phyloP scores from a whole-genome alignment of 1,140 invertebrate species.

The Maconellicoccus hirsutus region DNA sequence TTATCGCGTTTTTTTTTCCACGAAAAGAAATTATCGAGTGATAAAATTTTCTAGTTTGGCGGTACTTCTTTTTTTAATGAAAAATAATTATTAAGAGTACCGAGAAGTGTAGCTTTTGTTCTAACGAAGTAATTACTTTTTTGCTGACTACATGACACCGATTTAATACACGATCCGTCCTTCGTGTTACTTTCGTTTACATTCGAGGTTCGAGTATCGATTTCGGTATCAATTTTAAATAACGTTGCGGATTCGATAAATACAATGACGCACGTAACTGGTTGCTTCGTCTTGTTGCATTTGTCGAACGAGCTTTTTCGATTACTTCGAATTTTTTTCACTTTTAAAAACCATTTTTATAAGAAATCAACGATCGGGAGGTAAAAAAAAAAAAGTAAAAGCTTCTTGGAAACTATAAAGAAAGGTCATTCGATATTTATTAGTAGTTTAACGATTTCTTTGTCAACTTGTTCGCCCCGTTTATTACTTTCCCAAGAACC shows the following conservation, averaged over 20 bases:
- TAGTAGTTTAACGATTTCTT: not conserved
- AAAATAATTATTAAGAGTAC: not conserved
- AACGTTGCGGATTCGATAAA: no score
- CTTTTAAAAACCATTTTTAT: no score
- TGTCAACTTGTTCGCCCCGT: not conserved
- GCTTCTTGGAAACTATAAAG: not conserved
- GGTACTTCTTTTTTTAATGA: not conserved
- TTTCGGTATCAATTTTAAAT: no score
- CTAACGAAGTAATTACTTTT: not conserved
- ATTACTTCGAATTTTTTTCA: no score
- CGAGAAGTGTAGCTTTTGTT: not conserved
- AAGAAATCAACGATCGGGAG: no score
- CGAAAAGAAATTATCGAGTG: not conserved
- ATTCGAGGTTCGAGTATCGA: no score
- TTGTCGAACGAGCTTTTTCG: not conserved
- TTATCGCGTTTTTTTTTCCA: not conserved
- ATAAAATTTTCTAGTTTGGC: not conserved
- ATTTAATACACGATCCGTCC: not conserved
- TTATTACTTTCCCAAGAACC: constrained; percentile 1
- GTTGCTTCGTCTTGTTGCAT: not conserved
- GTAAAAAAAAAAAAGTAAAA: not conserved
- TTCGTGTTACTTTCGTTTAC: not conserved
- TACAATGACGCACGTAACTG: not conserved
- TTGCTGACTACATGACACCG: not conserved
- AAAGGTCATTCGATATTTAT: constrained; percentile 4